Evolutionary conservation across 2,888 invertebrate species (phyloP).

Genomic region (Apamea monoglypha): DNA sequence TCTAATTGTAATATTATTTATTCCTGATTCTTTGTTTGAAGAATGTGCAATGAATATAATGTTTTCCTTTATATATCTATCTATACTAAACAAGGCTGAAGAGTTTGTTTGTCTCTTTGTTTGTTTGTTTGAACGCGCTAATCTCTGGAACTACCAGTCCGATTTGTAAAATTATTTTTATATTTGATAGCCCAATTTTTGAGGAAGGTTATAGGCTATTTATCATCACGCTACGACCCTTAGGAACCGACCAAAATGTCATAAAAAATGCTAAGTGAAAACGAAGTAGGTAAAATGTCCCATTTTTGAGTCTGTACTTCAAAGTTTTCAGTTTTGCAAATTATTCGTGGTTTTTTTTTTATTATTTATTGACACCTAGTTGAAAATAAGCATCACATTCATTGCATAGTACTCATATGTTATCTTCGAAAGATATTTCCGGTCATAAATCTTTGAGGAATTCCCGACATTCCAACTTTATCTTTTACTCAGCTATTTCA

Average conservation of each 20-base stretch:
- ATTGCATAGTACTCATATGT: conserved; percentile 2
- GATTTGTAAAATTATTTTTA: too few relatives aligned
- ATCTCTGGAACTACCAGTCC: too few relatives aligned
- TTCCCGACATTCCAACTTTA: conserved; percentile 47
- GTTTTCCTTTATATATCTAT: background rate
- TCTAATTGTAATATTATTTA: conserved; percentile 33
- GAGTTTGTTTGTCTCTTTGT: too few relatives aligned
- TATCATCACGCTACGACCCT: too few relatives aligned
- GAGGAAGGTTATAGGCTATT: too few relatives aligned
- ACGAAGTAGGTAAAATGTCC: too few relatives aligned
- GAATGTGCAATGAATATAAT: conserved; percentile 27
- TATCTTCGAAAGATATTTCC: conserved; percentile 45
- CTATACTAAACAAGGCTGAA: too few relatives aligned
- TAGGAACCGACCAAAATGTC: too few relatives aligned
- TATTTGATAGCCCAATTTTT: too few relatives aligned
- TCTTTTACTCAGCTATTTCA: conserved; percentile 25
- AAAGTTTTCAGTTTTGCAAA: background rate
- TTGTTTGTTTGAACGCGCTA: too few relatives aligned
- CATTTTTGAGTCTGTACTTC: background rate
- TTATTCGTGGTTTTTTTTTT: background rate
- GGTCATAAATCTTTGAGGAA: conserved; percentile 26
- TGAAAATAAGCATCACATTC: background rate
- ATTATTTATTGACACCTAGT: background rate
- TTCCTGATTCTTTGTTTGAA: conserved; percentile 49
- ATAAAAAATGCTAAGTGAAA: too few relatives aligned